Base-by-base conservation (phyloP, 92 coral and sea anemone species). In the Diadumene lineata region DNA sequence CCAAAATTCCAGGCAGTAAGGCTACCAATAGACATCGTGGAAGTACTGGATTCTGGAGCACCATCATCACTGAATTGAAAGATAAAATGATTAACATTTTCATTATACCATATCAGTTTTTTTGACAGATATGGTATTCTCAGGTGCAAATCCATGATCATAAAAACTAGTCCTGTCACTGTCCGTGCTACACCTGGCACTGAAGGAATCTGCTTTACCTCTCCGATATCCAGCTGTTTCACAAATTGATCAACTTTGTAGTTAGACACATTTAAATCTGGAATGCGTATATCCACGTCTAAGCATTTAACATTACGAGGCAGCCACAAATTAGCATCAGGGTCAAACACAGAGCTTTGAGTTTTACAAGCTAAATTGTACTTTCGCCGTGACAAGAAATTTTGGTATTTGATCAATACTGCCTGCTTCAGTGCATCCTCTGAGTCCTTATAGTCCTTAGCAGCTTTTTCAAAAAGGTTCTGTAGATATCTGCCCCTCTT, bases 1-100 rank as follows among this genome's bases (percentile, higher is more conserved):
- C 85, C 89, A 34, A 74, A 60, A 38, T 84, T 84, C 89, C 89
- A 84, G 1, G 50, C 50, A 8, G 89, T 84, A 27, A 84, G 33
- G 44, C 84, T 72, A 13, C 88, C 88, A 16, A 84, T 72, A 13
- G 81, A 79, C 84, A 79, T 75, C 9, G 50, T 73, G 1, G 68
- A 66, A 16, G 66, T 33, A 43, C 86, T 82, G 1, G 82, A 15
- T 51, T 79, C 89, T 25, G 89, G 85, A 9, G 82, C 81, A 26
- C 85, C 74, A 74, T 79, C 80, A 78, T 78, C 79, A 7, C 83
- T 76, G 70, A 77, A 81, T 68, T 81, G 85, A 34, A 73, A 28
- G 0, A 81, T 53, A 19, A 81, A 81, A 28, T 81, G 85, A 50
- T 81, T 62, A 21, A 1, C 24, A 18, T 63, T 64, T 23, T 68